Evolutionary conservation across 2,888 invertebrate species (phyloP), one percentile per base, ranked within the genome.

Genomic region (Cheilosia scutellata): DNA sequence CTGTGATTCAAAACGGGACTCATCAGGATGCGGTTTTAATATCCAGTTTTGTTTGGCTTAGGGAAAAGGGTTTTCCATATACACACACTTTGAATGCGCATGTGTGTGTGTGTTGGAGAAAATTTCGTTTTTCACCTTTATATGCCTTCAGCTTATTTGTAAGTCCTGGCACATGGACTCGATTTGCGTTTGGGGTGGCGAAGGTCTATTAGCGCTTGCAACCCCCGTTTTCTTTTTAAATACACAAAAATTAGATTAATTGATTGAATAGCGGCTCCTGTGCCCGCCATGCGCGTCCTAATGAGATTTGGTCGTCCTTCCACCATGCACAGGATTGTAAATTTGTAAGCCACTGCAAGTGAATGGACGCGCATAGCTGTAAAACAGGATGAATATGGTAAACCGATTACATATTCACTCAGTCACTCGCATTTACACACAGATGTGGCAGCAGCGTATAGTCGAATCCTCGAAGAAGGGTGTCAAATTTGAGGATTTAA

Each of bases 401-500:
- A 86, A 86, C 82, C 86, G 86, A 86, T 86, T 86, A 86, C 82
- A 72, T 70, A 72, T 70, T 72, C 68, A 65, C 47, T 78, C 27
- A 58, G 55, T 58, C 62, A 57, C 16, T 75, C 62, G 37, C 37
- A 79, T 63, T 83, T 71, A 37, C 72, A 62, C 71, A 68, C 86
- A 82, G 76, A 76, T 82, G 82, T 31, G 80, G 20, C 65, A 25
- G 33, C 44, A 20, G 51, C 51, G 27, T 51, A 33, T 42, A 49
- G 80, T 51, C 47, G 71, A 71, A 66, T 74, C 62, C 66, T 27
- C 33, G 47, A 42, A 57, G 72, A 68, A 77, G 86, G 86, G 86
- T 86, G 86, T 86, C 76, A 86, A 82, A 86, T 82, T 82, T 80
- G 57, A 82, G 86, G 86, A 86, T 82, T 86, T 80, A 68, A 77